These are phyloP conservation scores for Antrozous pallidus DNA, from an alignment of 2,797 vertebrate genomes.

Conservation along the genomic window DNA sequence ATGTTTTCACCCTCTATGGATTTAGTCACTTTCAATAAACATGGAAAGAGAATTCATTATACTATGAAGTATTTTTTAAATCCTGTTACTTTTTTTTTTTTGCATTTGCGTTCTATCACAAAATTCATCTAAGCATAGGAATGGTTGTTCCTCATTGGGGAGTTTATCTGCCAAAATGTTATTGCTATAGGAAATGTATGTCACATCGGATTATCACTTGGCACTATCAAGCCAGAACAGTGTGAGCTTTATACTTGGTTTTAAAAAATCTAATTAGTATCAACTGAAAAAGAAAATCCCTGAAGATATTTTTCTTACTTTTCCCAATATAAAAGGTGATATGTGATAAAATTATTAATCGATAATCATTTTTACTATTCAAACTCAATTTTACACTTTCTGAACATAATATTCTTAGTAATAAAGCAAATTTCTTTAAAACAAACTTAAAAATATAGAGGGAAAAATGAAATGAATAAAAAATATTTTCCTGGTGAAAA, in stretches of 20 bases:
- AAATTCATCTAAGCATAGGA: constrained; percentile 77
- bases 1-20: constrained; percentile 44
- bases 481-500: constrained; percentile 49
- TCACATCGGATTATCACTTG: constrained; percentile 80
- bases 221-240: constrained; percentile 74
- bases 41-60: constrained; percentile 55
- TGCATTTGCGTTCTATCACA: constrained; percentile 75
- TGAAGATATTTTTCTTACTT: constrained; percentile 62
- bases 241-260: constrained; percentile 69
- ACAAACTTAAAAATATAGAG: not conserved
- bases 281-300: constrained; percentile 65
- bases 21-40: constrained; percentile 59
- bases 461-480: constrained; percentile 25
- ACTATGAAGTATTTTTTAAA: constrained; percentile 19
- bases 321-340: constrained; percentile 25
- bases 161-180: constrained; percentile 80
- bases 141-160: constrained; percentile 77
- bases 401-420: constrained; percentile 4
- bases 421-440: constrained; percentile 26
- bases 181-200: constrained; percentile 81
- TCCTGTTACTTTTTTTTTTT: constrained; percentile 67
- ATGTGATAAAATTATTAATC: constrained; percentile 50
- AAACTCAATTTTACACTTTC: constrained; percentile 43
- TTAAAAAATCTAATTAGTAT: constrained; percentile 71
- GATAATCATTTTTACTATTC: not conserved